Percentiles rank a stretch among this genome's conserved stretches.
Evolutionary conservation across 2,888 invertebrate species (phyloP).

Genomic region (Perithous albicinctus): DNA sequence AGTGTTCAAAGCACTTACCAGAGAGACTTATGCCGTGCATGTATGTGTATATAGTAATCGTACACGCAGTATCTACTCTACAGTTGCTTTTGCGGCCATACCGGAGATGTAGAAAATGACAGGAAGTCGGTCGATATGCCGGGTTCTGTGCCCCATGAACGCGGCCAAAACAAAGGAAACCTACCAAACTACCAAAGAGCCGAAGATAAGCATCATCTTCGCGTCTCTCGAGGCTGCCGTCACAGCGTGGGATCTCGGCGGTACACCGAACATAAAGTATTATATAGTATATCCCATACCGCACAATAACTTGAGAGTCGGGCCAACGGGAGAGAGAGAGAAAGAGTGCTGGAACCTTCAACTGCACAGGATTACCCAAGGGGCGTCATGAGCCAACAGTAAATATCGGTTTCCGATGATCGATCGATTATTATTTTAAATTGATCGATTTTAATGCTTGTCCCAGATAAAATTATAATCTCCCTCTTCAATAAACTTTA

Average conservation of each 20-base stretch:
- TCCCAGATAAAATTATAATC: no score
- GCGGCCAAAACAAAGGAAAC: slow-evolving; percentile 83
- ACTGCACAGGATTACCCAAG: slow-evolving; percentile 54
- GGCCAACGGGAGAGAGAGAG: not conserved
- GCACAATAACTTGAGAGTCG: not conserved
- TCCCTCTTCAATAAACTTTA: no score
- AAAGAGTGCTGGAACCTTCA: not conserved
- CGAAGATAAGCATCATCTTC: slow-evolving; percentile 77
- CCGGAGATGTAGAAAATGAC: slow-evolving; percentile 80
- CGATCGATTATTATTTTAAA: slow-evolving; percentile 42
- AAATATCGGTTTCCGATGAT: slow-evolving; percentile 39
- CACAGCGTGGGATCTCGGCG: slow-evolving; percentile 80
- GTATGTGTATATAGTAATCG: slow-evolving; percentile 5
- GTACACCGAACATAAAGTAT: slow-evolving; percentile 57
- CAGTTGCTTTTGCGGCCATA: slow-evolving; percentile 65
- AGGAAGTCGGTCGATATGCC: slow-evolving; percentile 79
- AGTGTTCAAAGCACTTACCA: slow-evolving; percentile 9
- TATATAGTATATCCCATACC: slow-evolving; percentile 4
- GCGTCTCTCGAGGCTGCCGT: slow-evolving; percentile 60
- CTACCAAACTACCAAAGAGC: slow-evolving; percentile 77
- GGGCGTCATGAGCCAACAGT: slow-evolving; percentile 63
- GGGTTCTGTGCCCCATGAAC: slow-evolving; percentile 61
- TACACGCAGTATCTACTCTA: slow-evolving; percentile 28
- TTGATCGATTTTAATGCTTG: slow-evolving; percentile 15
- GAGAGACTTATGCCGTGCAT: not conserved